Evolutionary conservation across 2,797 vertebrate species (phyloP).

Genomic region (Meda fulgida): DNA sequence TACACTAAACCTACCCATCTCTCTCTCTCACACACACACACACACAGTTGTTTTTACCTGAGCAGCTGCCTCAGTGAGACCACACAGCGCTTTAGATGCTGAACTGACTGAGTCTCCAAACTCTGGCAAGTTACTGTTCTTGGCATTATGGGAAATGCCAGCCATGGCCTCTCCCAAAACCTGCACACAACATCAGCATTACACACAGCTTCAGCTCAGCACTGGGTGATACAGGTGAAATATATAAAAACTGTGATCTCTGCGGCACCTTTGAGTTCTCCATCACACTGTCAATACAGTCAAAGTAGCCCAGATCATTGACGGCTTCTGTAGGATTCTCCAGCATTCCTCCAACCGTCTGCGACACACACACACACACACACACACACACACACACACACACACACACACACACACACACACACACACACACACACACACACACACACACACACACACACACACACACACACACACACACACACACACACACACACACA

Average conservation of each 20-base stretch:
- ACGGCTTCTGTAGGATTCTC: conserved; percentile 94
- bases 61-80: conserved; percentile 93
- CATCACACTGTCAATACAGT: conserved; percentile 97
- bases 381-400: not conserved
- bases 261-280: conserved; percentile 94
- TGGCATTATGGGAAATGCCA: conserved; percentile 96
- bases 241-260: not conserved
- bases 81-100: conserved; percentile 94
- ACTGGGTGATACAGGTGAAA: not conserved
- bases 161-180: conserved; percentile 97
- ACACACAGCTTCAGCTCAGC: not conserved
- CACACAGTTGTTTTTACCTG: conserved; percentile 78
- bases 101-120: conserved; percentile 92
- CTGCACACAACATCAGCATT: conserved; percentile 67
- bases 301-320: conserved; percentile 94
- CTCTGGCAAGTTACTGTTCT: conserved; percentile 93
- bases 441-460: conserved; percentile 9
- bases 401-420: conserved; percentile 8
- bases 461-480: conserved; percentile 3
- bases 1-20: not conserved
- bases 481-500: not conserved
- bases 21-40: too few species aligned
- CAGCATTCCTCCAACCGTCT: conserved; percentile 93
- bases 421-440: conserved; percentile 4
- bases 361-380: conserved; percentile 30